Base-by-base conservation (phyloP, 2,888 invertebrate species). In the Hydropsyche betteni region DNA sequence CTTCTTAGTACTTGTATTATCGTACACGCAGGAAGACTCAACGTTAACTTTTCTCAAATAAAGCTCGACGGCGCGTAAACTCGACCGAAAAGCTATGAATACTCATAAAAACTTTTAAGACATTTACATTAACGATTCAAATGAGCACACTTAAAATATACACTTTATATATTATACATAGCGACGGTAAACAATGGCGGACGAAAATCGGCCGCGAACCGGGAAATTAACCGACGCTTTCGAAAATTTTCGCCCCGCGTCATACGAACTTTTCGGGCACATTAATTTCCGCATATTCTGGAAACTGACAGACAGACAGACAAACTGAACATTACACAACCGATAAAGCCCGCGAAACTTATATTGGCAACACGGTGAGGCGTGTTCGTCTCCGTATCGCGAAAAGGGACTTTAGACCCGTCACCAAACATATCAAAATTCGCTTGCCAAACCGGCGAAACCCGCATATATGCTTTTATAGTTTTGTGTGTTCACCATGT, bases 171-270 rank as follows among this genome's bases (percentile, higher is more conserved):
- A 24, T 24, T 24, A 24, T 24, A 24, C 24, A 36, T n/a, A 64
- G n/a, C 64, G 64, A n/a, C 64, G 64, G 64, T 64, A 64, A 64
- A 64, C 64, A 64, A 64, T 64, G 64, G 64, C 36, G 34, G 64
- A 34, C 12, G 36, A 64, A 64, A 64, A 61, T 61, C 61, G 64
- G 44, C n/a, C n/a, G 33, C 36, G 36, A 36, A 55, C 33, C 8
- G 64, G 24, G 33, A 24, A 64, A 64, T 64, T 64, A 64, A 64
- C 64, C 64, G 64, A 36, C 64, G 64, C 36, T 64, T 64, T 64
- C n/a, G 64, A 34, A 64, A 64, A 64, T 36, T 64, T 24, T 64
- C 44, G 10, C 44, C 44, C 64, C 64, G 36, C 64, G 64, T 34
- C 36, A 64, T 12, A 3, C 16, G 34, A 64, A 64, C 64, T 64